These are phyloP conservation scores for Bubo scandiacus DNA, from an alignment of 2,113 vertebrate genomes.

Conservation along the genomic window DNA sequence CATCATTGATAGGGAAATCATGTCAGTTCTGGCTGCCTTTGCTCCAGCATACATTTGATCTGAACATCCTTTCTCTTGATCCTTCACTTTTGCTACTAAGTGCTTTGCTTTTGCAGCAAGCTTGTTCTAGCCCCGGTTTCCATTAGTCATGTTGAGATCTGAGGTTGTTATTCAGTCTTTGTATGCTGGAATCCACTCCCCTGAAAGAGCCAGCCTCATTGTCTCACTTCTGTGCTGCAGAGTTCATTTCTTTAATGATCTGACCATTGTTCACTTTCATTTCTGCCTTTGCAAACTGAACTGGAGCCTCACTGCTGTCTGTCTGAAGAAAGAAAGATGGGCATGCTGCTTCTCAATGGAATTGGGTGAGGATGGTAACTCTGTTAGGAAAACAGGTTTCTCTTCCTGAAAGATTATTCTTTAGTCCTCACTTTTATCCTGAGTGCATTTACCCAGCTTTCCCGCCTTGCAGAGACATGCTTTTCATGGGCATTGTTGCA, in stretches of 20 bases:
- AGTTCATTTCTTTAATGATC: not conserved
- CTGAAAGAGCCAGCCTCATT: not conserved
- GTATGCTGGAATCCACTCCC: not conserved
- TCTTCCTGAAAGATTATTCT: not conserved
- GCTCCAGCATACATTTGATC: not conserved
- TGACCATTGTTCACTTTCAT: not conserved
- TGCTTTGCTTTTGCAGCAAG: not conserved
- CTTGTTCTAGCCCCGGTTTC: not conserved
- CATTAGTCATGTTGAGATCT: not conserved
- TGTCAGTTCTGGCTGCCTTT: not conserved
- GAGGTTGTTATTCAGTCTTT: not conserved
- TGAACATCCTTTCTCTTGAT: not conserved
- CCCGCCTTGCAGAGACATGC: rapidly evolving
- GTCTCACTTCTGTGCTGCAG: not conserved
- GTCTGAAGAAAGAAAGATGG: not conserved
- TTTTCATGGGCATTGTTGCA: not conserved
- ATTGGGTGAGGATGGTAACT: not conserved
- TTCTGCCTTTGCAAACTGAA: not conserved
- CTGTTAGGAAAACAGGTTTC: not conserved
- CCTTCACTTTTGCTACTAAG: not conserved
- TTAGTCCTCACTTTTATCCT: not conserved
- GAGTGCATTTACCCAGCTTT: not conserved
- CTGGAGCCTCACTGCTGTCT: not conserved
- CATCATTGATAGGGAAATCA: not conserved
- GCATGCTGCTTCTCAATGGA: not conserved